Evolutionary conservation across 2,888 invertebrate species (phyloP).

Genomic region (Pristionchus japonicus): DNA sequence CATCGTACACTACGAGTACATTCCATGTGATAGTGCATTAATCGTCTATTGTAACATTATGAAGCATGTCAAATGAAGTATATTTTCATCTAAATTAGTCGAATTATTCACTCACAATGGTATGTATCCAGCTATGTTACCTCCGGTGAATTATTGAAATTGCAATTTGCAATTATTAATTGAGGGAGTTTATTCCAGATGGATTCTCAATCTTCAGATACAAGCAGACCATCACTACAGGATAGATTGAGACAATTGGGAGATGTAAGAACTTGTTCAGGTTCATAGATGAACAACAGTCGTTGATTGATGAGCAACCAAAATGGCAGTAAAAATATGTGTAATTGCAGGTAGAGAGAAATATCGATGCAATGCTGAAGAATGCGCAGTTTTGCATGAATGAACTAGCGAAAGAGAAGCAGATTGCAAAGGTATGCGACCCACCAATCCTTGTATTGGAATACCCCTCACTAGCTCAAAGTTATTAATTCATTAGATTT

Average conservation of each 20-base stretch:
- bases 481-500: too few relatives aligned
- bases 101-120: background rate
- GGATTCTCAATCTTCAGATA: background rate
- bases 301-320: too few relatives aligned
- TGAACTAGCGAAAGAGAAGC: constrained; percentile 62
- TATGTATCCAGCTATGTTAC: background rate
- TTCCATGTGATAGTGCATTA: constrained; percentile 42
- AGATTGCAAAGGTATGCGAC: constrained; percentile 55
- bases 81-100: background rate
- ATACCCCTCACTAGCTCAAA: too few relatives aligned
- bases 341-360: constrained; percentile 51
- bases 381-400: constrained; percentile 50
- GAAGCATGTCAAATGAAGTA: background rate
- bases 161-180: too few relatives aligned
- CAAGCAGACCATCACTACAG: constrained; percentile 1
- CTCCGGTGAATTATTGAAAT: too few relatives aligned
- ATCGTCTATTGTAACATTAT: background rate
- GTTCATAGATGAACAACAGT: too few relatives aligned
- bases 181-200: too few relatives aligned
- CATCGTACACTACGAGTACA: background rate
- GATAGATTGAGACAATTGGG: constrained; percentile 22
- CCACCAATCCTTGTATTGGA: too few relatives aligned
- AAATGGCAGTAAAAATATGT: constrained; percentile 53
- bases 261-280: background rate
- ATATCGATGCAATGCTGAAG: constrained; percentile 58